Evolutionary conservation across 2,113 vertebrate genomes (phyloP), one percentile per base, ranked within the genome.

Genomic region (Sylvilagus bachmani): DNA sequence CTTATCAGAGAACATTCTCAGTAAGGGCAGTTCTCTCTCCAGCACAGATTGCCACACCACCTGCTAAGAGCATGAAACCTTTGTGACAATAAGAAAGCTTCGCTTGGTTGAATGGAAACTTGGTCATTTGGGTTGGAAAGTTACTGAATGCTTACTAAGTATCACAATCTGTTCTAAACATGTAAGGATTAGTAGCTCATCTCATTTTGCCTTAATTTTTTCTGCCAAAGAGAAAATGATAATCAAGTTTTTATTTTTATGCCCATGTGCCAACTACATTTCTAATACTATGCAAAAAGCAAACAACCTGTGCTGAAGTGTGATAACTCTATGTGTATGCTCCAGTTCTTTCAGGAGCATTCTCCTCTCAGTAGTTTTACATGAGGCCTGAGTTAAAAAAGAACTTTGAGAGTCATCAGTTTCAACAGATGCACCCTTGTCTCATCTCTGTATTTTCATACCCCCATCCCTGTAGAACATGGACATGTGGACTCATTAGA

Each of bases 21-120:
- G 11, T 6, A 49, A 81, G 74, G 44, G 7, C 49, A 61, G 10
- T 64, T 49, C 61, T 94, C 36, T 16, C 22, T 86, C 24, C 83
- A 91, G 71, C 38, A 49, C 22, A 9, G 44, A 69, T 78, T 80
- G 25, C 82, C 70, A 29, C 8, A 29, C 31, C 7, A 75, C 24
- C 17, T 82, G 13, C 31, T 31, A 53, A 94, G 27, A 86, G 31
- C 91, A 84, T 67, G 29, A 77, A 71, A 93, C 31, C 61, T 81
- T 25, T 49, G 14, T 62, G 25, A 71, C 64, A 86, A 27, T 70
- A 49, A 38, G 29, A 92, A 82, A 90, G 36, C 16, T 51, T 91
- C 79, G 61, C 62, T 17, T 73, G 25, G 5, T 4, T 51, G 19
- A 67, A 27, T 83, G 22, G 33, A 75, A 85, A 53, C 58, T 17